Evolutionary conservation across 2,888 invertebrate genomes (phyloP).

Genomic region (Phyllotreta cruciferae): DNA sequence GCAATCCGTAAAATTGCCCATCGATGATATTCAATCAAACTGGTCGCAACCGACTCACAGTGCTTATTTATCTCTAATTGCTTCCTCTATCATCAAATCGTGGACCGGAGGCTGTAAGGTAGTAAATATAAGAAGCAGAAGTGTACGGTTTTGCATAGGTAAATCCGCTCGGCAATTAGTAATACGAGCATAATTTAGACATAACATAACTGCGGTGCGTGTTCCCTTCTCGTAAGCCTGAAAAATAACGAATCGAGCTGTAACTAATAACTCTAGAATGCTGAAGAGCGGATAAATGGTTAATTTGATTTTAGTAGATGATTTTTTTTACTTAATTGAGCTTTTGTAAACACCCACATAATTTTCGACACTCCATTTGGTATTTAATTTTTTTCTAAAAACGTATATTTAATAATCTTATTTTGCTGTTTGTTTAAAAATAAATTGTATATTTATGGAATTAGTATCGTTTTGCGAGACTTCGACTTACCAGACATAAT

Average conservation of each 20-base stretch:
- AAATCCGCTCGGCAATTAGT: constrained; percentile 36
- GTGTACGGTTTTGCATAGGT: constrained; percentile 30
- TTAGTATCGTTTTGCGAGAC: no score
- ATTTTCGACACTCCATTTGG: no score
- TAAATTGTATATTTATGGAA: no score
- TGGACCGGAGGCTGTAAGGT: constrained; percentile 20
- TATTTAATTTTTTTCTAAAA: no score
- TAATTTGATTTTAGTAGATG: no score
- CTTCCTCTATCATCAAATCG: constrained; percentile 30
- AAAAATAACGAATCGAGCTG: background rate
- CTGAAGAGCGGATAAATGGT: background rate
- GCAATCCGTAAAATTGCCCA: constrained; percentile 8
- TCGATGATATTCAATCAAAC: constrained; percentile 21
- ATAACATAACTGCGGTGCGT: constrained; percentile 36
- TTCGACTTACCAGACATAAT: no score
- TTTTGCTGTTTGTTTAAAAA: no score
- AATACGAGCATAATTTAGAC: constrained; percentile 38
- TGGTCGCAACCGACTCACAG: constrained; percentile 28
- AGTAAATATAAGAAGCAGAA: constrained; percentile 19
- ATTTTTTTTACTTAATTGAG: no score
- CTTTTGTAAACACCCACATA: no score
- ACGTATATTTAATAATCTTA: no score
- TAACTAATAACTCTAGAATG: constrained; percentile 11
- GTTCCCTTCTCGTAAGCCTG: constrained; percentile 22
- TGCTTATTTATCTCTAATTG: constrained; percentile 38